Evolutionary conservation across 1,140 invertebrate genomes (phyloP), one percentile per base, ranked within the genome.

Genomic region (Elymnias hypermnestra): DNA sequence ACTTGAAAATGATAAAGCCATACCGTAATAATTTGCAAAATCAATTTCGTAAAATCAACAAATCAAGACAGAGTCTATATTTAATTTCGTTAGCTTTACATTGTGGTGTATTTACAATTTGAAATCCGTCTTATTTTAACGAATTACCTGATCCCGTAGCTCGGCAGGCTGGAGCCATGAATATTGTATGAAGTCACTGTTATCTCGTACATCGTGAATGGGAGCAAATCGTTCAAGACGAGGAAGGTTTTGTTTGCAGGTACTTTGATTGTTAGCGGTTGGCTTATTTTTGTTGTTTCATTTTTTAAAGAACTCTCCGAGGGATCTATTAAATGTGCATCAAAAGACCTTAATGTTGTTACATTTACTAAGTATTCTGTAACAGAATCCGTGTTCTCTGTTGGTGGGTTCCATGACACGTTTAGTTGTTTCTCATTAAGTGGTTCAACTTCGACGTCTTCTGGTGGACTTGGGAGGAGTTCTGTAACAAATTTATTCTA

Each of bases 131-230:
- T 29, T 1, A 6, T 29, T 28, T 49, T 29, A 48, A 7, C 22
- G 45, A 59, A 48, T 63, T 54, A 86, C 83, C 83, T 85, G n/a
- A 94, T 74, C 4, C 88, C 87, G 43, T 92, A 89, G 10, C 91
- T 93, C 0, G 94, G 92, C 47, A 95, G 73, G 75, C 93, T 94
- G 0, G 88, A 88, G 0, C 94, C 94, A 57, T 91, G 91, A 10
- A 88, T 88, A 73, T 95, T 95, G 26, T 88, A 87, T 0, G 93
- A 91, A 1, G 88, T 90, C 5, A 94, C 89, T 0, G 89, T 89
- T 1, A 95, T 87, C 65, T 95, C 93, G 67, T 95, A 95, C 93
- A 95, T 94, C 10, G 93, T 94, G 57, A 92, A 91, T 0, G 93
- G 91, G 1, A 87, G 75, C 23, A 91, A 81, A 73, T 89, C 86